Evolutionary conservation across 1,140 invertebrate genomes (phyloP), one percentile per base, ranked within the genome.

Genomic region (Drosophila rufa): DNA sequence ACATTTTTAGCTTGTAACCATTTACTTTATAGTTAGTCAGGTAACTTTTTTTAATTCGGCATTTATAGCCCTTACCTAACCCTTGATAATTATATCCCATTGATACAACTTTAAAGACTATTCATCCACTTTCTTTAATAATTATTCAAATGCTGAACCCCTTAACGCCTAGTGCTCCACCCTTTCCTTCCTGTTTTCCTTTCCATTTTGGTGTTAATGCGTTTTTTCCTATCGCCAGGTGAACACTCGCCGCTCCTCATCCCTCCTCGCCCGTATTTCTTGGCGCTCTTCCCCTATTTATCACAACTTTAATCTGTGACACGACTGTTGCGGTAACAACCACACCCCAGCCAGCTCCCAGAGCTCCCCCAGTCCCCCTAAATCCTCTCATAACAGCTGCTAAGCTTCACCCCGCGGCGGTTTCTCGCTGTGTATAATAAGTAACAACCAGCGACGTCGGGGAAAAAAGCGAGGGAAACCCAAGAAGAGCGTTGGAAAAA

Each of bases 261-360:
- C 51, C 9, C 25, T 9, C 36, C 15, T 5, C 53, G 19, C 38
- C 25, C 8, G 17, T n/a, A 17, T 25, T 70, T 53, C 47, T 30
- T 30, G 36, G 19, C 38, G 42, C 70, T 22, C 8, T 30, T 75
- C 27, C 50, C 64, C 55, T 56, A 79, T 59, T 74, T 80, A 79
- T 80, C 77, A 79, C 77, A 45, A 66, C 43, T 80, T 75, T 80
- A 79, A 79, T 80, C 77, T 59, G 50, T 50, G 77, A 51, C 67
- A 51, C 75, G 36, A 55, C 55, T 42, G 74, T 46, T 51, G 61
- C 42, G 62, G 58, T 45, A 61, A 45, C 57, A 62, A 66, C 46
- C 70, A 6, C 9, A 9, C 25, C 19, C 33, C 22, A 42, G 22
- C 25, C 25, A 15, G 19, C 7, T 5, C 30, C 36, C n/a, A n/a